phyloP scores from a whole-genome alignment of 2,113 vertebrate genomes.

The Phylloscopus whistleri region DNA sequence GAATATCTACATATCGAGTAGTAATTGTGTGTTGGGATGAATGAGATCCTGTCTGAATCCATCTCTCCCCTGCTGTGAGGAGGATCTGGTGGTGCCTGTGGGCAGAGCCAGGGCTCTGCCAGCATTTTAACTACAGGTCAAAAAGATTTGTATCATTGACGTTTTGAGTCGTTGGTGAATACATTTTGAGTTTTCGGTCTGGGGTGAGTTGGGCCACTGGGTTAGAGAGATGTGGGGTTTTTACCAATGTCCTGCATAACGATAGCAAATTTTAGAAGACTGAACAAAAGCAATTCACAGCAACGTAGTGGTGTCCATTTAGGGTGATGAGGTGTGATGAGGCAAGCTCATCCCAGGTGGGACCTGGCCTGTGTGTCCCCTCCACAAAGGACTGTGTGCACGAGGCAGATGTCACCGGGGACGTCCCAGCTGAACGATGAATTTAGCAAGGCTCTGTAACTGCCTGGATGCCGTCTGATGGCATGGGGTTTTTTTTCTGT shows the following conservation, averaged over 20 bases:
- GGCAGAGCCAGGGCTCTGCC: background rate
- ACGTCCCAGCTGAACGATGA: fast-evolving
- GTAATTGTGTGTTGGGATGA: background rate
- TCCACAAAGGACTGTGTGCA: fast-evolving
- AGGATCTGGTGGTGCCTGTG: background rate
- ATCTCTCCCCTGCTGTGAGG: background rate
- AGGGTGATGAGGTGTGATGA: background rate
- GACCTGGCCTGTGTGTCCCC: background rate
- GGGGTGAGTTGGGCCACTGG: fast-evolving
- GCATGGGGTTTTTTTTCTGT: background rate
- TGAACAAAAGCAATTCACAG: background rate
- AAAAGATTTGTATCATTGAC: background rate
- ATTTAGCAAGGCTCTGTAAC: background rate
- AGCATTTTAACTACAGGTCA: background rate
- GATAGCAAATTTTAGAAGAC: background rate
- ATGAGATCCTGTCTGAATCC: background rate
- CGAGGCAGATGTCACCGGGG: fast-evolving
- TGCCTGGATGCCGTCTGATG: fast-evolving
- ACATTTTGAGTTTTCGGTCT: background rate
- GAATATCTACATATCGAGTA: background rate
- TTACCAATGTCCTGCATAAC: background rate
- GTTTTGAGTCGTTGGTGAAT: too few relatives aligned
- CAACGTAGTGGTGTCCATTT: fast-evolving
- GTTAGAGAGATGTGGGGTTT: background rate
- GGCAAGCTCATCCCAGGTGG: fast-evolving